Evolutionary conservation across 2,888 invertebrate species (phyloP).

Genomic region (Aromia moschata): DNA sequence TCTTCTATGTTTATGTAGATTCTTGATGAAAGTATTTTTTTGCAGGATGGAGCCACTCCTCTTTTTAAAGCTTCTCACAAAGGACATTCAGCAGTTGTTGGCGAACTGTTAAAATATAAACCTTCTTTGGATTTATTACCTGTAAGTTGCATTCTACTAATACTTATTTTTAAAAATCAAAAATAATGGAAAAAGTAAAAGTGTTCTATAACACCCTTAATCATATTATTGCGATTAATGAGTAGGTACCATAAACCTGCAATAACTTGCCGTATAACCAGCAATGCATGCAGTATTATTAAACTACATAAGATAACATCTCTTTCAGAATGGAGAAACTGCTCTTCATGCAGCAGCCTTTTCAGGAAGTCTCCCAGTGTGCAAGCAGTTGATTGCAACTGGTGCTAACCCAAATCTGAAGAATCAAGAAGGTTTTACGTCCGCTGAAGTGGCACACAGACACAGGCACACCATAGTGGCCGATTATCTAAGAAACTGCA

Average conservation of each 20-base stretch:
- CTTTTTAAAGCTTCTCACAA: constrained; percentile 96
- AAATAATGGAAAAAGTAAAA: no score
- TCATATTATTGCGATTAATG: no score
- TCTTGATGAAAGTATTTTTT: no score
- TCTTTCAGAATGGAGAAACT: constrained; percentile 86
- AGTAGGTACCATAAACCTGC: no score
- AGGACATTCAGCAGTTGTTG: constrained; percentile 88
- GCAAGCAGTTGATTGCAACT: constrained; percentile 77
- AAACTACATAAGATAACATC: constrained; percentile 4
- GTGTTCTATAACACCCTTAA: no score
- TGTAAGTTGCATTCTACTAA: no score
- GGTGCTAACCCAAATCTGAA: constrained; percentile 73
- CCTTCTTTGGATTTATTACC: constrained; percentile 85
- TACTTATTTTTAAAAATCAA: no score
- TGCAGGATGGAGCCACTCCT: constrained; percentile 94
- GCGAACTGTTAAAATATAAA: constrained; percentile 81
- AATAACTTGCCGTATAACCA: no score
- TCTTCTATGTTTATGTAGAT: no score
- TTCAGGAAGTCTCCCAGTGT: constrained; percentile 84
- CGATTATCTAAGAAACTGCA: constrained; percentile 64
- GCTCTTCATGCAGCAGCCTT: constrained; percentile 91
- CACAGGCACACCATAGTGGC: constrained; percentile 67
- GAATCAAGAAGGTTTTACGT: constrained; percentile 78
- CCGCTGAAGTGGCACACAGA: constrained; percentile 72
- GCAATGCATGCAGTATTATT: no score